Base-by-base conservation (phyloP, 2,113 vertebrate genomes). In the Syrmaticus mikado region DNA sequence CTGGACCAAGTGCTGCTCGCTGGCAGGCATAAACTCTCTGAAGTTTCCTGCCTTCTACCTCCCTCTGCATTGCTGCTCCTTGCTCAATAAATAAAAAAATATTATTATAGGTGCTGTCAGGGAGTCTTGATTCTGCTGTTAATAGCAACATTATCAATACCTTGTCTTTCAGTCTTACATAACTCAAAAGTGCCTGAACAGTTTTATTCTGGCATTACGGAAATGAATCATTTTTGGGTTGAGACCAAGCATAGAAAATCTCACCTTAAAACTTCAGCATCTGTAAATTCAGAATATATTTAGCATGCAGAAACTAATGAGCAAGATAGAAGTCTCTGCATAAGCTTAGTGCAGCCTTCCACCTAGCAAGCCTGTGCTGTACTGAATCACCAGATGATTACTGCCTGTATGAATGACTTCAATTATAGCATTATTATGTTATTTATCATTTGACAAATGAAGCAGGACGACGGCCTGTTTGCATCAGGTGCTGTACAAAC, bases 91-190 rank as follows among this genome's bases (percentile, higher is more conserved):
- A 95, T 92, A 73, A 92, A 87, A 68, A 82, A 79, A 82, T 87
- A 82, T 89, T 87, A 45, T 90, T 43, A 19, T 74, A 34, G 32
- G 75, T 85, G 79, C 87, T 90, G 87, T 93, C 93, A 83, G 52
- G 32, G 61, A 90, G 53, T 73, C 88, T 89, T 94, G 91, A 94
- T 94, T 94, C 40, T 25, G 74, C 86, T 71, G 75, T 88, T 90
- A 94, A 92, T 90, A 91, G 94, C 84, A 87, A 85, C 38, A 46
- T 94, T 96, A 96, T 96, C 93, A 96, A 95, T 95, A 94, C 80
- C 78, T 92, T 96, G 82, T 87, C 95, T 93, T 94, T 85, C 55
- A 32, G 61, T 34, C 85, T 81, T 80, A 72, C 84, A 76, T 95
- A 85, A 92, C 43, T 94, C 78, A 83, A 75, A 89, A 91, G 61